Evolutionary conservation across 2,888 invertebrate species (phyloP).

Genomic region (Embidobia sp.): DNA sequence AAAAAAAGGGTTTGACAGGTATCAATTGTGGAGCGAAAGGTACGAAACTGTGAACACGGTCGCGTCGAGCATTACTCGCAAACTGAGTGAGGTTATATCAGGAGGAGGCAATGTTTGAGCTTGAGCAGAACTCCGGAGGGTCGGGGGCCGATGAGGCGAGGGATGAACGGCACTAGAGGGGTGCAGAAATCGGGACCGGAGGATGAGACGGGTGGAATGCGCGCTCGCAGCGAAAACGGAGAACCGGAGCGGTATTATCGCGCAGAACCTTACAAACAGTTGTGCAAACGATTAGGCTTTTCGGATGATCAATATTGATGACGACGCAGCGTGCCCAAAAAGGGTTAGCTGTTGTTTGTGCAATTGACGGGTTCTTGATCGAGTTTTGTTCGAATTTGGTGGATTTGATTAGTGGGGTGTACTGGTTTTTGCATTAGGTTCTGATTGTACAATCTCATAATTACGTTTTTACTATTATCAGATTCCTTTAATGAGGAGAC

Average conservation of each 20-base stretch:
- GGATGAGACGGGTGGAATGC: slow-evolving; percentile 57
- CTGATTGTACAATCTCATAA: too few species aligned
- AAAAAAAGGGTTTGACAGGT: too few species aligned
- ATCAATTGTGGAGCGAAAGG: too few species aligned
- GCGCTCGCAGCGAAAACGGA: slow-evolving; percentile 60
- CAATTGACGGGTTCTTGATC: too few species aligned
- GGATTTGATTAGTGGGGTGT: too few species aligned
- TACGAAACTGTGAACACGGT: slow-evolving; percentile 66
- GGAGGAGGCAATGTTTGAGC: slow-evolving; percentile 66
- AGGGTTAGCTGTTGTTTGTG: too few species aligned
- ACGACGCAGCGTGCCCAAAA: slow-evolving; percentile 16
- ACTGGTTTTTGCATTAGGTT: too few species aligned
- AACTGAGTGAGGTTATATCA: slow-evolving; percentile 71
- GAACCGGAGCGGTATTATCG: slow-evolving; percentile 65
- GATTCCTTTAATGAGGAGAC: too few species aligned
- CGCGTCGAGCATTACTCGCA: slow-evolving; percentile 73
- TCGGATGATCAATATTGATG: slow-evolving; percentile 61
- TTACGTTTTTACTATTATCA: too few species aligned
- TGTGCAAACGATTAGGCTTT: slow-evolving; percentile 66
- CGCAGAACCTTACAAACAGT: slow-evolving; percentile 67
- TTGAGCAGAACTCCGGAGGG: slow-evolving; percentile 60
- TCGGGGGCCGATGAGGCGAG: slow-evolving; percentile 64
- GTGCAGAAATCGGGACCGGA: slow-evolving; percentile 29
- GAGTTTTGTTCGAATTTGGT: too few species aligned
- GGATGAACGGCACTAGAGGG: slow-evolving; percentile 60